A percentile compares a stretch with the other conserved stretches of the same genome.
These are phyloP conservation scores for Rhagoletis pomonella DNA, from an alignment of 1,140 invertebrate species.

Conservation along the genomic window DNA sequence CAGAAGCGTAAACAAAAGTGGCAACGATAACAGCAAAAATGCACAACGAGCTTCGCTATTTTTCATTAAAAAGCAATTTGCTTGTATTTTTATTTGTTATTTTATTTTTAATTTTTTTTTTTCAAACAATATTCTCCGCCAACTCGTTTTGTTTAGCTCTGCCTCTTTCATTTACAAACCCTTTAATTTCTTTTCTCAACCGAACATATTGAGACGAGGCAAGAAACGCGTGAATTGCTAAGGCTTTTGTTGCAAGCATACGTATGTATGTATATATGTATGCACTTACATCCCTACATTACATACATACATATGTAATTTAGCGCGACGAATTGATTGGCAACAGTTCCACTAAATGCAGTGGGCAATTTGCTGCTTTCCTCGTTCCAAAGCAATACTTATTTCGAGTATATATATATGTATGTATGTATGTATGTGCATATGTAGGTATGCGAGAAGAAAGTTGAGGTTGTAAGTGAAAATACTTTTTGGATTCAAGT, in stretches of 20 bases:
- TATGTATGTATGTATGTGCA: not conserved
- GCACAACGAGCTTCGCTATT: not conserved
- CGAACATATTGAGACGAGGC: not conserved
- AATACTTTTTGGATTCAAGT: not conserved
- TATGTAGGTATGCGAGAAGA: not conserved
- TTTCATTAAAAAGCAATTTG: conserved; percentile 45
- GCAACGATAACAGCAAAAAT: not conserved
- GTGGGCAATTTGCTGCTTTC: conserved; percentile 34
- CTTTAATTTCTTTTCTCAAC: conserved; percentile 35
- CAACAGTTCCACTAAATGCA: conserved; percentile 37
- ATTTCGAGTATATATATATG: not conserved
- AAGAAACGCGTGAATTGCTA: not conserved
- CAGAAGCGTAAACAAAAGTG: not conserved
- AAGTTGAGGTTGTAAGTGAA: conserved; percentile 19
- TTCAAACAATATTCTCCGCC: not conserved
- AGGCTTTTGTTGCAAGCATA: not conserved
- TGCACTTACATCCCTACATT: too few species aligned
- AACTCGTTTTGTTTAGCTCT: not conserved
- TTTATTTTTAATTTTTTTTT: not conserved
- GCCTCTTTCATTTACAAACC: not conserved
- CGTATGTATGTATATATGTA: not conserved
- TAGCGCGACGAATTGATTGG: conserved; percentile 45
- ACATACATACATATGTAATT: conserved; percentile 19
- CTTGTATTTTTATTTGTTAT: not conserved
- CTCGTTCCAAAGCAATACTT: not conserved